phyloP scores from a whole-genome alignment of 2,888 invertebrate genomes.

The Stenurella melanura region DNA sequence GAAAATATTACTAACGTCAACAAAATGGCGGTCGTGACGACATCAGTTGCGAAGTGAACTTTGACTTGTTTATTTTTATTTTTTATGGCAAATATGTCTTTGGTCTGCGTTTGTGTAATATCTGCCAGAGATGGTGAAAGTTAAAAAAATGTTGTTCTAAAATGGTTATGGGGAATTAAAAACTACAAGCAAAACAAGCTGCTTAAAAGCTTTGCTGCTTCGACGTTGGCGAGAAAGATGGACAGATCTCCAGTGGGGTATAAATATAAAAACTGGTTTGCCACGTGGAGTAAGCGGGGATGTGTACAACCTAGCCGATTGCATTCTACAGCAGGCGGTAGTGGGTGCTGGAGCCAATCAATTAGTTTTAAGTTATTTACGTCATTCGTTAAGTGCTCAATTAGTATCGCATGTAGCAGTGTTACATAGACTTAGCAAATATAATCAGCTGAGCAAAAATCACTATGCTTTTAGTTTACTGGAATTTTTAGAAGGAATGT shows the following conservation, averaged over 20 bases:
- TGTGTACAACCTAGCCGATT: constrained; percentile 93
- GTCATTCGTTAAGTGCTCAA: constrained; percentile 93
- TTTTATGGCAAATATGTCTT: too few relatives aligned
- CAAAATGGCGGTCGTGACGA: too few relatives aligned
- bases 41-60: too few relatives aligned
- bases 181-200: constrained; percentile 89
- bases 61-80: too few relatives aligned
- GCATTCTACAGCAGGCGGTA: constrained; percentile 94
- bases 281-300: constrained; percentile 91
- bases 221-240: constrained; percentile 96
- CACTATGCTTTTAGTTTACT: constrained; percentile 91
- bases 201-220: constrained; percentile 85
- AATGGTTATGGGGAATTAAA: constrained; percentile 83
- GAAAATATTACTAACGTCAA: too few relatives aligned
- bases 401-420: constrained; percentile 94
- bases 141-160: constrained; percentile 21
- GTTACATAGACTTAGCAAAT: constrained; percentile 90
- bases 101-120: too few relatives aligned
- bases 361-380: constrained; percentile 92
- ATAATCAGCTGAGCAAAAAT: constrained; percentile 87
- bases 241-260: constrained; percentile 97
- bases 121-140: background rate
- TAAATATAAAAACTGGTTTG: constrained; percentile 93
- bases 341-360: constrained; percentile 95
- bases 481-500: constrained; percentile 86